Evolutionary conservation across 1,140 invertebrate species (phyloP), one percentile per base, ranked within the genome.

Genomic region (Rhagoletis zephyria): DNA sequence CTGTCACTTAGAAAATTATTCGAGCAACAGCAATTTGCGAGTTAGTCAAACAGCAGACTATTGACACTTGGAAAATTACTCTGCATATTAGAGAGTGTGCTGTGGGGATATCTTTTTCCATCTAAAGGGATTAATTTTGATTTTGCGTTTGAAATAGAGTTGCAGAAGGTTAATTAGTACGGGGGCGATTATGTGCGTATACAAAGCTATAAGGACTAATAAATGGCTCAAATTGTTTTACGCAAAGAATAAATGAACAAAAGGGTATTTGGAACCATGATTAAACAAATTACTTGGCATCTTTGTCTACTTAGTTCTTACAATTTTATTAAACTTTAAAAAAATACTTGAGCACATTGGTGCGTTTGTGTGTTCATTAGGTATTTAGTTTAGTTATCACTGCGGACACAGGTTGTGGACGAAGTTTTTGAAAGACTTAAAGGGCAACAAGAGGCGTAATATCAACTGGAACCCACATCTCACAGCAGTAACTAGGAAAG

Each of bases 1-100:
- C 4, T 81, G 19, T 56, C 74, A 81, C 74, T 81, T 30, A 81
- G 48, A 48, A n/a, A 81, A 81, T 56, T 81, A 81, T 10, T 81
- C n/a, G 16, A 81, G 48, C 6, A 56, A 59, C 9, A 81, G 10
- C 9, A 81, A 30, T 59, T 81, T 56, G 9, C 45, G 48, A 48
- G 4, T 30, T 2, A 59, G 51, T 81, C 12, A 56, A 19, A 48
- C 30, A 14, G 48, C n/a, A 7, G 74, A 19, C 45, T 81, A 6
- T 59, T 56, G 48, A 74, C 70, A 74, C 12, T 74, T n/a, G 42
- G 10, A 40, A 74, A 74, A 48, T 74, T 48, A 45, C 30, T 1
- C 14, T 48, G 42, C 14, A 48, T 42, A 30, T 74, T 48, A 51
- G 40, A 74, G 48, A 74, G 48, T 16, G 4, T 51, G 10, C 70